These are phyloP conservation scores for Pantherophis alleghaniensis DNA, from an alignment of 2,797 vertebrate species.

Conservation along the genomic window DNA sequence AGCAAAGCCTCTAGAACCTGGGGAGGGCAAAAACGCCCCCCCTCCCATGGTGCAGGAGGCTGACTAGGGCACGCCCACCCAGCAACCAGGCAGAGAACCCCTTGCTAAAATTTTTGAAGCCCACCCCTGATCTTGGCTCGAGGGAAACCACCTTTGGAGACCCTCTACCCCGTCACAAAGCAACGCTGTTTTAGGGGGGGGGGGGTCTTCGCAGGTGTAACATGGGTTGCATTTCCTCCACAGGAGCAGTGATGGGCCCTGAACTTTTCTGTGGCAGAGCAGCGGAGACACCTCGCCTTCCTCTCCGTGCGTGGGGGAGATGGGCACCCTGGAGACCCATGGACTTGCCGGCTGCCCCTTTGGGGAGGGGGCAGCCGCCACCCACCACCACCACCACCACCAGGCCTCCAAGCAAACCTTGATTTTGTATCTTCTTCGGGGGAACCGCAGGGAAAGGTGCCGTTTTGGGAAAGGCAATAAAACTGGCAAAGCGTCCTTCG, in stretches of 20 bases:
- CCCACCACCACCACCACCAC: too few species aligned
- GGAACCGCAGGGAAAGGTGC: conserved; percentile 58
- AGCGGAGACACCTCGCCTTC: background rate
- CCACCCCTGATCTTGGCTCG: background rate
- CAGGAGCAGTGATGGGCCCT: background rate
- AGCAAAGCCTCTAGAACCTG: too few species aligned
- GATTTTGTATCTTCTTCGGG: background rate
- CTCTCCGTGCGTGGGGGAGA: too few species aligned
- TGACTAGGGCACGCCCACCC: too few species aligned
- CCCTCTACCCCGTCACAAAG: background rate
- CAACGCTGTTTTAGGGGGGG: too few species aligned
- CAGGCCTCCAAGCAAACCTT: background rate
- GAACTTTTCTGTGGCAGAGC: background rate
- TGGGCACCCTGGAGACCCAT: background rate
- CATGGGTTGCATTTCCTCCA: background rate
- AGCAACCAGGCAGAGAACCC: too few species aligned
- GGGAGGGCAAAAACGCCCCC: too few species aligned
- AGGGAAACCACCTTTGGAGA: background rate
- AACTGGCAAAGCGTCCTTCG: conserved; percentile 41
- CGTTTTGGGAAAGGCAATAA: conserved; percentile 72
- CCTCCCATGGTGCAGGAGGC: too few species aligned
- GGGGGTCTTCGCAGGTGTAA: background rate
- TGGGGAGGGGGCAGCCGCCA: background rate
- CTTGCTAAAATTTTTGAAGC: too few species aligned
- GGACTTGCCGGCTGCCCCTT: background rate